Evolutionary conservation across 2,113 vertebrate genomes (phyloP).

Genomic region (Seriola aureovittata): DNA sequence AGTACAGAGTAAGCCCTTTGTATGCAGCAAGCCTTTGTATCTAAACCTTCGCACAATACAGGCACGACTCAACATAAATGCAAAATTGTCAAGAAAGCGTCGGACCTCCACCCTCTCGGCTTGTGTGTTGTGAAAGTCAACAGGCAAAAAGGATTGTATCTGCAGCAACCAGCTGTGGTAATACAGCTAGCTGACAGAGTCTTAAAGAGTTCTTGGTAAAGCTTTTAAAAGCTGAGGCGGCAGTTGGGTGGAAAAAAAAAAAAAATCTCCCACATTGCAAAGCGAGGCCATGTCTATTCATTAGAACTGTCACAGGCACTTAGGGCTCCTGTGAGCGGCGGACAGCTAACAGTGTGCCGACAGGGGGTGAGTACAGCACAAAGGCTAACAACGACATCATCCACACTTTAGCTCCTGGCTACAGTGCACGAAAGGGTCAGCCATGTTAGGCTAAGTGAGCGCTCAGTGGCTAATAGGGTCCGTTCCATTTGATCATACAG

Average conservation of each 20-base stretch:
- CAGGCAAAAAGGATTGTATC: constrained; percentile 15
- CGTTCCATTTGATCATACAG: constrained; percentile 73
- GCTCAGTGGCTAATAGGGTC: constrained; percentile 68
- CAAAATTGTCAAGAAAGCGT: constrained; percentile 22
- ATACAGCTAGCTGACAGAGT: constrained; percentile 37
- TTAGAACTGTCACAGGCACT: constrained; percentile 91
- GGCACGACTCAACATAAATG: constrained; percentile 34
- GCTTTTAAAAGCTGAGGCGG: constrained; percentile 91
- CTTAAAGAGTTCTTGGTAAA: constrained; percentile 80
- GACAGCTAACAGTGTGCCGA: constrained; percentile 87
- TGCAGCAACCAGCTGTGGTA: constrained; percentile 50
- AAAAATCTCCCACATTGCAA: constrained; percentile 81
- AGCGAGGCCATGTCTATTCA: constrained; percentile 92
- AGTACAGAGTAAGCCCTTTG: constrained; percentile 83
- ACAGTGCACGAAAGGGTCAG: constrained; percentile 57
- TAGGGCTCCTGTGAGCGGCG: constrained; percentile 88
- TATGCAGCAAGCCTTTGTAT: constrained; percentile 36
- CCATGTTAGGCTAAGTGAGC: constrained; percentile 59
- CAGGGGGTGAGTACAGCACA: constrained; percentile 67
- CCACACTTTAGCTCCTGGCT: constrained; percentile 62
- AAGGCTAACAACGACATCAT: constrained; percentile 57
- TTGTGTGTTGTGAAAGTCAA: constrained; percentile 9
- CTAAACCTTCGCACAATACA: constrained; percentile 26
- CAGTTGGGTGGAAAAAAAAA: constrained; percentile 80
- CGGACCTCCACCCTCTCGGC: constrained; percentile 25